A percentile compares a stretch with the other conserved stretches of the same genome.
Conservation (phyloP, 2,888 invertebrate species). For the Bombylius discolor region DNA sequence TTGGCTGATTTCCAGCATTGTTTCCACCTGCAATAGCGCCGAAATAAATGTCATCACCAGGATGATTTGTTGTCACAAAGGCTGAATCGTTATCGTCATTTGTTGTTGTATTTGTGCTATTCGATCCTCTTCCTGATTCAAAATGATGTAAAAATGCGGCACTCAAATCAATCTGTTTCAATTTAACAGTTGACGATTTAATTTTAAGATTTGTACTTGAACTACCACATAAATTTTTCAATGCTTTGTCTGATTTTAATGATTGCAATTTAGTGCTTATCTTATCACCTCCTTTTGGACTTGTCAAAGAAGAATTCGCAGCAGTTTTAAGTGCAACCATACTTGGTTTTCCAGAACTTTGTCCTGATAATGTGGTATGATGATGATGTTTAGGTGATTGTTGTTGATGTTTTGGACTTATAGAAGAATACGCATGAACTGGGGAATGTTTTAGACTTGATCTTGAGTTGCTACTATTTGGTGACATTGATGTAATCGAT, state of each 20-base stretch:
- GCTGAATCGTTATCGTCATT: neutral
- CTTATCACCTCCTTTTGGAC: slow-evolving; percentile 43
- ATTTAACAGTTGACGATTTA: slow-evolving; percentile 50
- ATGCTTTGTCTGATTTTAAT: neutral
- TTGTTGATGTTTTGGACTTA: slow-evolving; percentile 54
- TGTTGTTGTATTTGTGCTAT: neutral
- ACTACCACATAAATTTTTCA: slow-evolving; percentile 3
- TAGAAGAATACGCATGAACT: slow-evolving; percentile 32
- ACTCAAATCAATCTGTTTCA: slow-evolving; percentile 53
- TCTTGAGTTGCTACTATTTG: slow-evolving; percentile 41
- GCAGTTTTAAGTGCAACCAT: slow-evolving; percentile 79
- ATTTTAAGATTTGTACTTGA: slow-evolving; percentile 48
- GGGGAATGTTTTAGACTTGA: slow-evolving; percentile 66
- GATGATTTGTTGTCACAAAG: neutral
- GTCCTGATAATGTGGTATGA: slow-evolving; percentile 39
- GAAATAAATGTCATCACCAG: neutral
- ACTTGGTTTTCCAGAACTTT: slow-evolving; percentile 69
- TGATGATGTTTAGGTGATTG: slow-evolving; percentile 69
- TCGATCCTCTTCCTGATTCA: neutral
- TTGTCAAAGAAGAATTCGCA: slow-evolving; percentile 46
- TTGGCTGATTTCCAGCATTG: slow-evolving; percentile 16
- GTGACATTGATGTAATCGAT: slow-evolving; percentile 12
- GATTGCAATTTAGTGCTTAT: slow-evolving; percentile 29
- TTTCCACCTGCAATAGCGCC: neutral
- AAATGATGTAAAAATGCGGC: slow-evolving; percentile 26